Conservation (phyloP, 2,113 vertebrate species). For the Ictidomys tridecemlineatus region DNA sequence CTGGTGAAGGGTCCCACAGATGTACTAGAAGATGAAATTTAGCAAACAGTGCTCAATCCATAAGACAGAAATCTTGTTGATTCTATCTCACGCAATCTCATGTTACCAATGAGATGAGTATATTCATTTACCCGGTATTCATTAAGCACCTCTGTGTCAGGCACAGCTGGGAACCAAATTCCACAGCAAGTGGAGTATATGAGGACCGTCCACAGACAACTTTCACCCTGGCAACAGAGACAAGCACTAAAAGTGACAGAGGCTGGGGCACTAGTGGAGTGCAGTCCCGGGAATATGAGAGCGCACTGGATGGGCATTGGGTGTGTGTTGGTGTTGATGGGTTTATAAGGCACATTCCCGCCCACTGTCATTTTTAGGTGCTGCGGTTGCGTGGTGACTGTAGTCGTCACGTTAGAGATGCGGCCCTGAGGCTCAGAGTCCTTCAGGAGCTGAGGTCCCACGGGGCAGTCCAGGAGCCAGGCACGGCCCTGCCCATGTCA, state of each 20-base stretch:
- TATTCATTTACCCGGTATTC: background rate
- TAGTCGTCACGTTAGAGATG: no score
- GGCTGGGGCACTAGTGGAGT: no score
- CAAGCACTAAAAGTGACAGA: accelerated
- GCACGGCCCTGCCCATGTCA: accelerated
- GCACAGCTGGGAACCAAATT: background rate
- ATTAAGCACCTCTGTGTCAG: background rate
- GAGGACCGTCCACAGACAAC: background rate
- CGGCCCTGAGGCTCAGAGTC: background rate
- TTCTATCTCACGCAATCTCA: accelerated
- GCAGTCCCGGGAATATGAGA: accelerated
- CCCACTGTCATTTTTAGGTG: background rate
- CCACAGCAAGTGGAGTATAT: accelerated
- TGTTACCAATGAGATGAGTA: background rate
- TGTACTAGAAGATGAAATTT: background rate
- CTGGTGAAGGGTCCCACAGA: background rate
- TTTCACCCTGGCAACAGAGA: background rate
- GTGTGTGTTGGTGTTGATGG: background rate
- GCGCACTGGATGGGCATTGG: background rate
- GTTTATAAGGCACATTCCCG: background rate
- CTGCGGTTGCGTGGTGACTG: background rate
- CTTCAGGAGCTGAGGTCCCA: no score
- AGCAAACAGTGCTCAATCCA: background rate
- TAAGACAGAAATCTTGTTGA: background rate
- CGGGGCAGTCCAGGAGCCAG: background rate